phyloP scores from a whole-genome alignment of 2,113 vertebrate genomes.

The Cromileptes altivelis region DNA sequence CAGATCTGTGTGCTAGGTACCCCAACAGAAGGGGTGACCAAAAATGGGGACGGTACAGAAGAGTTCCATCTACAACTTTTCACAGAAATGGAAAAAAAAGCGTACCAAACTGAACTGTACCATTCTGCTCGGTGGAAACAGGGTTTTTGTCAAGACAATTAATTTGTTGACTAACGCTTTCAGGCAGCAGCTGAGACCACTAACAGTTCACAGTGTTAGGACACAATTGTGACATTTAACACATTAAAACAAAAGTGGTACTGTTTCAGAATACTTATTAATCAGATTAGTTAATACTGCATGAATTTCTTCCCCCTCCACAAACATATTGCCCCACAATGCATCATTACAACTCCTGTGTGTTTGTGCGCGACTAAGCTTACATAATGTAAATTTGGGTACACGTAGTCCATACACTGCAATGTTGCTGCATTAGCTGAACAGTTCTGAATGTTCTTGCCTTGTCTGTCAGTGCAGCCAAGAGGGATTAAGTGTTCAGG shows the following conservation, averaged over 20 bases:
- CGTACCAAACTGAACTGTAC: too few relatives aligned
- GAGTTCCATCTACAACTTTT: too few relatives aligned
- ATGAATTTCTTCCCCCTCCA: not conserved
- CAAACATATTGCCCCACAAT: not conserved
- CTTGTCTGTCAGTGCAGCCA: constrained; percentile 20
- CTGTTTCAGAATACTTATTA: not conserved
- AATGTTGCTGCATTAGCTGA: not conserved
- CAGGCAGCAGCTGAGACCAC: not conserved
- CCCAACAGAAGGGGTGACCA: too few relatives aligned
- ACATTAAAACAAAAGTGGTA: not conserved
- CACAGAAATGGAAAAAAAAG: too few relatives aligned
- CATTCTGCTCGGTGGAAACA: too few relatives aligned
- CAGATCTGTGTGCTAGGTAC: too few relatives aligned
- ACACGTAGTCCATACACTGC: constrained; percentile 3
- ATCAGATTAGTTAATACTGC: not conserved
- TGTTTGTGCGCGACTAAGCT: not conserved
- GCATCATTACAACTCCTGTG: not conserved
- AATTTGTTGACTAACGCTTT: not conserved
- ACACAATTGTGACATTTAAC: not conserved
- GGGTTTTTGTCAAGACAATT: too few relatives aligned
- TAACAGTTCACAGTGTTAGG: too few relatives aligned
- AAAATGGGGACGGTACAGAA: too few relatives aligned
- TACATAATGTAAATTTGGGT: not conserved
- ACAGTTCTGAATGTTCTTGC: constrained; percentile 42
- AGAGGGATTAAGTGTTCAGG: constrained; percentile 49